Percentiles rank a stretch among this genome's conserved stretches.
phyloP scores from a whole-genome alignment of 2,113 vertebrate genomes.

The Siniperca chuatsi region DNA sequence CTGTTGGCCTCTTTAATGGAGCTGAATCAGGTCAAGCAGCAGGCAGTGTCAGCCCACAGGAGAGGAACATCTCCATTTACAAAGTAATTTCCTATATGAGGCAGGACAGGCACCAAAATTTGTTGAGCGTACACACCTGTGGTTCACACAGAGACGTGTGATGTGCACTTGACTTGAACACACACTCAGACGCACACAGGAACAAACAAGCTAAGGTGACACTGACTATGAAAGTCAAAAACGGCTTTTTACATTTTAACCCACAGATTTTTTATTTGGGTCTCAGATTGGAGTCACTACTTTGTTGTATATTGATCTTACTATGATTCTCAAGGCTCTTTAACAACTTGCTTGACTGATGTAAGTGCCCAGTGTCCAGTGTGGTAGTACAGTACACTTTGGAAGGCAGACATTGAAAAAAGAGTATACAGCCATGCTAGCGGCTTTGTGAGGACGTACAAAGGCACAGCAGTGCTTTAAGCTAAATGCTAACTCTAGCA shows the following conservation, averaged over 20 bases:
- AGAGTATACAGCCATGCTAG: background rate
- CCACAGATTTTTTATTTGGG: background rate
- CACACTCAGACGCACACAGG: background rate
- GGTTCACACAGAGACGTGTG: constrained; percentile 17
- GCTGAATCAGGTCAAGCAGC: constrained; percentile 72
- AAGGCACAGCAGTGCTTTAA: too few relatives aligned
- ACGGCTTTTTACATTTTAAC: constrained; percentile 1
- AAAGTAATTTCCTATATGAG: constrained; percentile 56
- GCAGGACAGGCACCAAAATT: constrained; percentile 23
- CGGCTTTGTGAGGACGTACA: too few relatives aligned
- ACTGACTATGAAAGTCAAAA: background rate
- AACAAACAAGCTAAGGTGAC: constrained; percentile 13
- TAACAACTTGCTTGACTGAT: background rate
- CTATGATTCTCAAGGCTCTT: background rate
- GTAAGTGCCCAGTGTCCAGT: background rate
- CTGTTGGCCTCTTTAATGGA: constrained; percentile 84
- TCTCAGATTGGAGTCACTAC: background rate
- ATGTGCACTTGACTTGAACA: background rate
- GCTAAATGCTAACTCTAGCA: too few relatives aligned
- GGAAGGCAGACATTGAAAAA: background rate
- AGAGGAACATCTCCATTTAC: constrained; percentile 58
- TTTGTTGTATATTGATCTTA: background rate
- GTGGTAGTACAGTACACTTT: background rate
- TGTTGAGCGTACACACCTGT: constrained; percentile 10
- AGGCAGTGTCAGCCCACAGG: constrained; percentile 56